Base-by-base conservation (phyloP, 1,140 invertebrate genomes). In the Coboldia fuscipes region DNA sequence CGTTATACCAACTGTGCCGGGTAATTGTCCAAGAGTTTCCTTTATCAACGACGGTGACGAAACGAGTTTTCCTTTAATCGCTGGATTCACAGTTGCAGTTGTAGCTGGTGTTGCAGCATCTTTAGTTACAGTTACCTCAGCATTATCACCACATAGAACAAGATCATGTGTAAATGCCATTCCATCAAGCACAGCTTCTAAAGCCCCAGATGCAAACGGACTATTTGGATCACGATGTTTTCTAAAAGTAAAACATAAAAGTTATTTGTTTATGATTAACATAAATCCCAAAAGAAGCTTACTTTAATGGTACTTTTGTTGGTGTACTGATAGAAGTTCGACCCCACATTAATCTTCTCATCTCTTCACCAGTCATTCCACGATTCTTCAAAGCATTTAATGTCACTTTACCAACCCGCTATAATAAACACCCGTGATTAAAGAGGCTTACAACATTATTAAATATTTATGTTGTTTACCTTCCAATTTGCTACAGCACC, bases 401-500 rank as follows among this genome's bases (percentile, higher is more conserved):
- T 7, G 82, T 86, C 12, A 86, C 79, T 58, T 82, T 83, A 2
- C 83, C 81, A 8, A 86, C 80, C 40, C 79, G 65, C 78, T 86
- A 47, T 20, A 22, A 35, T 15, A 33, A 36, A 14, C 16, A 10
- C 13, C 10, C 7, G 6, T 8, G 4, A 33, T 12, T 20, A 33
- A 6, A 33, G 12, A 16, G 5, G 6, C 17, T 10, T 26, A 5
- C 6, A 28, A 27, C 14, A 8, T 18, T 22, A 29, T 33, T 13
- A 37, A 18, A 19, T 5, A 14, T 3, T n/a, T 27, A 29, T 21
- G 3, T 15, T 13, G 13, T 7, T 41, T 41, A 88, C 90, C 76
- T 97, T 97, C 93, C 93, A 98, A 58, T 97, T 96, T 30, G 71
- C 61, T 0, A 97, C 71, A 14, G 93, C 92, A n/a, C 85, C 86